These are phyloP conservation scores for Pangasianodon hypophthalmus DNA, from an alignment of 2,113 vertebrate species.

Conservation along the genomic window DNA sequence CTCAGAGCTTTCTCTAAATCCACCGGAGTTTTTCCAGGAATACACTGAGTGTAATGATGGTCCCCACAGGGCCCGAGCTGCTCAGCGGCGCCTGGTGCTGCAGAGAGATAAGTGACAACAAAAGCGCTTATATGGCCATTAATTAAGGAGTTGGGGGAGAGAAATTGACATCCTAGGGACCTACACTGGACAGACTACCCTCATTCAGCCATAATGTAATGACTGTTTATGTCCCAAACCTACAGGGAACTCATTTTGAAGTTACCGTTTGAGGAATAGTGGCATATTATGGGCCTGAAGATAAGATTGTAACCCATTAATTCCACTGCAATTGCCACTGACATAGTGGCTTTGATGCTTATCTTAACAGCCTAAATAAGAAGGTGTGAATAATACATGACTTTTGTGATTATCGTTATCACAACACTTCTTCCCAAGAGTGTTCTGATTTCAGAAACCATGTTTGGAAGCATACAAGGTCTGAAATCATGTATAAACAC, in stretches of 20 bases:
- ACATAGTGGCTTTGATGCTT: constrained; percentile 8
- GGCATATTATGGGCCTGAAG: constrained; percentile 27
- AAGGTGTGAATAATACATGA: constrained; percentile 7
- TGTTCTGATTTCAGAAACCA: neutral
- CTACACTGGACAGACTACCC: constrained; percentile 47
- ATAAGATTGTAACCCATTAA: constrained; percentile 42
- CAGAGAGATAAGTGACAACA: constrained; percentile 64
- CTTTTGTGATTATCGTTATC: neutral
- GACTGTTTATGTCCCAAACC: constrained; percentile 13
- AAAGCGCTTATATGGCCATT: constrained; percentile 52
- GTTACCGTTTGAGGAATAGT: constrained; percentile 33
- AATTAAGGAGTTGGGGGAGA: constrained; percentile 60
- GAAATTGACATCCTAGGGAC: constrained; percentile 49
- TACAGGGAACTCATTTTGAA: constrained; percentile 32
- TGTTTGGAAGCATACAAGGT: neutral
- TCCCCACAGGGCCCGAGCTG: constrained; percentile 55
- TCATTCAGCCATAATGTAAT: constrained; percentile 53
- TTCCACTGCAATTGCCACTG: constrained; percentile 1
- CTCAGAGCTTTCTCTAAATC: neutral
- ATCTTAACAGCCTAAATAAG: constrained; percentile 27
- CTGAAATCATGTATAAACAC: neutral
- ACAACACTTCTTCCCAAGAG: neutral
- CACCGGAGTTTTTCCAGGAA: constrained; percentile 46
- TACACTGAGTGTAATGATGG: constrained; percentile 60
- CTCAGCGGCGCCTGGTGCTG: constrained; percentile 53